Base-by-base conservation (phyloP, 2,888 invertebrate species). In the Andrena trimmerana region DNA sequence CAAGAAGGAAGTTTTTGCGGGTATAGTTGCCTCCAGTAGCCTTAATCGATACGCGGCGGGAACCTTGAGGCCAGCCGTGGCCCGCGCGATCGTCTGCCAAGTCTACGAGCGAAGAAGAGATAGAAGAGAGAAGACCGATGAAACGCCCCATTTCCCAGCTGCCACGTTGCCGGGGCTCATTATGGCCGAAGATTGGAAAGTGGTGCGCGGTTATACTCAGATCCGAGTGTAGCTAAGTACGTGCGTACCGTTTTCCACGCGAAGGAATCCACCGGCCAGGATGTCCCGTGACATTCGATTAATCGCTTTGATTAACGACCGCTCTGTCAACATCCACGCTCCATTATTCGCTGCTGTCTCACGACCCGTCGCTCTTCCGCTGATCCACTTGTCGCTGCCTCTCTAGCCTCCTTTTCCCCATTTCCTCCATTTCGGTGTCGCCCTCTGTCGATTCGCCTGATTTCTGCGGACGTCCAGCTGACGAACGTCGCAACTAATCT, bases 71-170 rank as follows among this genome's bases (percentile, higher is more conserved):
- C 13, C 13, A 42, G 13, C 13, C 42, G 42, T 13, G 13, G 42
- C 36, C 36, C 36, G 36, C 36, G 36, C 36, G 10, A 42, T 13
- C 42, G 42, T 13, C 13, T 13, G 13, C 42, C 42, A 13, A 13
- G 13, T 42, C 42, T 4, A 13, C 42, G 13, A 13, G 42, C 42
- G 42, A 5, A 6, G n/a, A 33, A 74, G 31, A 66, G 48, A 52
- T 60, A 62, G 31, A 60, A 66, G 77, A 81, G 71, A 76, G 68
- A 70, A 59, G 63, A 13, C 33, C 75, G 67, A 67, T 81, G 86
- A 85, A 87, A 88, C 87, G 91, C 87, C 89, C 89, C 89, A 89
- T 87, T 91, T 91, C 86, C 85, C 86, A 87, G 79, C 80, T 85
- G 77, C 65, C 48, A 59, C 72, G 80, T 78, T 79, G 81, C 80